Base-by-base conservation (phyloP, 2,113 vertebrate species). In the Amphiprion percula region DNA sequence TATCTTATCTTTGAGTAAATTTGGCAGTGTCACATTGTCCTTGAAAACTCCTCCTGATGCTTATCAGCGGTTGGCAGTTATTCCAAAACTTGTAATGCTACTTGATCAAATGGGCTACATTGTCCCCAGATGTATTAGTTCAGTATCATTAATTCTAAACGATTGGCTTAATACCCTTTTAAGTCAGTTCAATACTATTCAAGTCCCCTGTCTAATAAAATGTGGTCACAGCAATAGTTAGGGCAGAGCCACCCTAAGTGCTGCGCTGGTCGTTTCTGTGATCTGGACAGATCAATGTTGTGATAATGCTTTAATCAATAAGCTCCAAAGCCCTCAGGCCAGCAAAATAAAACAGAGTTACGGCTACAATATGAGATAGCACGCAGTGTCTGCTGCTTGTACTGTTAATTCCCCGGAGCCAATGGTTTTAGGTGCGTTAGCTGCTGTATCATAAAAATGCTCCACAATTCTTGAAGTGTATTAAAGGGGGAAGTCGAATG, bases 281-380 rank as follows among this genome's bases (percentile, higher is more conserved):
- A 82, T 84, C 60, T 70, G 26, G 10, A 73, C 52, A 17, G 65
- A 85, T 83, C 86, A 77, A 81, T 86, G 79, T 59, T 86, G 79
- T 59, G 56, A 84, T 90, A 88, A 89, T 80, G 84, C 82, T 69
- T 79, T 75, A 80, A 84, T 91, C 90, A 62, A 91, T 93, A 77
- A 50, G 17, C 41, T 67, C 49, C 41, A 21, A 69, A 60, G 82
- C 58, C 16, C 50, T 56, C 46, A 28, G 69, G 72, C 66, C 79
- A 72, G 24, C 6, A 55, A 59, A 79, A 80, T 85, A 77, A 79
- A 88, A 74, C 54, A 66, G 82, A 85, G 82, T 77, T 69, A 65
- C 52, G 52, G 56, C 58, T 62, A 30, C 37, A 64, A 30, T 47
- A 41, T 49, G 26, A 67, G 62, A 68, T 15, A 50, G 52, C 15